phyloP scores from a whole-genome alignment of 1,140 invertebrate genomes.

The Drosophila ananassae region DNA sequence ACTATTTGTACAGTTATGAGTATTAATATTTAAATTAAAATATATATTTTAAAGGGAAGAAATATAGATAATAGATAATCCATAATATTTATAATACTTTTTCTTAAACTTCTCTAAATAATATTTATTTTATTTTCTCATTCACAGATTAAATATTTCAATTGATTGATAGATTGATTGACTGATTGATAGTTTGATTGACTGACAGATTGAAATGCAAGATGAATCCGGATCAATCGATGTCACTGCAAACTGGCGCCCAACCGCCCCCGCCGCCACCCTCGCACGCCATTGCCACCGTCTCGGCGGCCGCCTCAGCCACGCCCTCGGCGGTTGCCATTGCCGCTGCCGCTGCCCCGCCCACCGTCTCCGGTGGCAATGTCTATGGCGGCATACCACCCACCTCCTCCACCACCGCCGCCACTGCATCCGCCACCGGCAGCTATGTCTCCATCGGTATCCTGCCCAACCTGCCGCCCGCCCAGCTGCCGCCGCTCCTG shows the following conservation, averaged over 20 bases:
- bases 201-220: constrained; percentile 53
- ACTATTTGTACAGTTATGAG: neutral
- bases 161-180: constrained; percentile 8
- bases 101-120: no score
- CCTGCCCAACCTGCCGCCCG: constrained; percentile 53
- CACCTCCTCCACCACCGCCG: constrained; percentile 34
- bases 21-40: neutral
- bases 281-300: constrained; percentile 42
- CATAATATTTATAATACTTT: no score
- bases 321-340: neutral
- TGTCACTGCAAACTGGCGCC: constrained; percentile 62
- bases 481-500: constrained; percentile 45
- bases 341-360: constrained; percentile 1
- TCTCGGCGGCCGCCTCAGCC: constrained; percentile 7
- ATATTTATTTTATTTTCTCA: neutral
- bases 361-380: constrained; percentile 24
- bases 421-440: constrained; percentile 50
- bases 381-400: constrained; percentile 21
- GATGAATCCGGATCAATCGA: constrained; percentile 72
- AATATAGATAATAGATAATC: no score
- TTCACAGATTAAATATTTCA: neutral
- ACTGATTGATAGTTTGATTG: neutral
- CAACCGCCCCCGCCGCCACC: constrained; percentile 56
- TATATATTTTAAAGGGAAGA: no score
- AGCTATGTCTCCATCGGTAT: constrained; percentile 69